Base-by-base conservation (phyloP, 2,113 vertebrate species). In the Pipa parva region DNA sequence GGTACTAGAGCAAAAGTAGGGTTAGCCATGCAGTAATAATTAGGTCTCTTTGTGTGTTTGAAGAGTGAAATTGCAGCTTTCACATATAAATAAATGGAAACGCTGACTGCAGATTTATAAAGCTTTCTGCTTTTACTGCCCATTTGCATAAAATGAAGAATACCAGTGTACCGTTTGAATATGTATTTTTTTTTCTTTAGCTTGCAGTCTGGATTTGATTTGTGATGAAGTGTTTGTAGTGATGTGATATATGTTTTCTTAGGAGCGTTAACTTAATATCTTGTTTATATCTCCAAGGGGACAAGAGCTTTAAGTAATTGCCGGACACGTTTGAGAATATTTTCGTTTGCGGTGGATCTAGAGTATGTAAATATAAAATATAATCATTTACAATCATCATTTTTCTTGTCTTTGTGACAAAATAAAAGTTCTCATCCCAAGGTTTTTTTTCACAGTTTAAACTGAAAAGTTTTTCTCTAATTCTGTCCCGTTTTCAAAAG, bases 161-260 rank as follows among this genome's bases (percentile, higher is more conserved):
- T 77, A 72, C 79, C 76, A 72, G 75, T 79, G 74, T 63, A 59
- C 57, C 15, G 42, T 50, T 78, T 69, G 74, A 62, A 72, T 69
- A 69, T 37, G 28, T 15, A 49, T 67, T 17, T 0, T 12, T 48
- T 66, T 25, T 56, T 54, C 5, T 69, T 67, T 3, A 52, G 76
- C 55, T 62, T 49, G 63, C 27, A 33, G 71, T 52, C 57, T 54
- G 63, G 13, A 20, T 77, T 76, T 73, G 73, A 75, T 77, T 73
- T 57, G 65, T 59, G 77, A 80, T 70, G 72, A 72, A 27, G 48
- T 72, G 62, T 72, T 62, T 51, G 24, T 50, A 61, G 60, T 39
- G 21, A 0, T 77, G 73, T 78, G 72, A 78, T 75, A 73, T 18
- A n/a, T 33, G 17, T 0, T 73, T 49, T 71, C n/a, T n/a, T 48